Conservation (phyloP, 1,140 invertebrate species). For the Zaprionus capensis region DNA sequence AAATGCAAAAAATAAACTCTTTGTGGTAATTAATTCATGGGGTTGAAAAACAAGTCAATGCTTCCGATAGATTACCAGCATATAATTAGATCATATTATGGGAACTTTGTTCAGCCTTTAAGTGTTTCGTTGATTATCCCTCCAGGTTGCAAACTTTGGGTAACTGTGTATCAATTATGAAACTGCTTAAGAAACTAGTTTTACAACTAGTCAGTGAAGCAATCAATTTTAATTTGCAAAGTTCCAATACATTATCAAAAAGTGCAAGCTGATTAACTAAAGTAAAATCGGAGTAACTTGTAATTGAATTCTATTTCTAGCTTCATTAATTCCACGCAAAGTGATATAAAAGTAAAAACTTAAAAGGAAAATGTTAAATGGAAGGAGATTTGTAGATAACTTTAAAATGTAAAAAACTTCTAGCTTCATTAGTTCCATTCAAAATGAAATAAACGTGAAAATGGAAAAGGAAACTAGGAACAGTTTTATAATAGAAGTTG, state of each 20-base stretch:
- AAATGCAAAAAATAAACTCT: too few species aligned
- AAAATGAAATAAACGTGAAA: background rate
- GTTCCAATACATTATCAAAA: background rate
- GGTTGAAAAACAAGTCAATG: background rate
- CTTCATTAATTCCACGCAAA: background rate
- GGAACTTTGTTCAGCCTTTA: background rate
- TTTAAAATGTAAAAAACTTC: background rate
- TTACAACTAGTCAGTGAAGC: background rate
- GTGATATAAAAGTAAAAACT: background rate
- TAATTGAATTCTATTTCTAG: background rate
- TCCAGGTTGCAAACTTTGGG: background rate
- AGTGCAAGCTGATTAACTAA: background rate
- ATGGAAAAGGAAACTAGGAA: background rate
- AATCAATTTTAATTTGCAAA: constrained; percentile 1
- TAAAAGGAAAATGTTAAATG: too few species aligned
- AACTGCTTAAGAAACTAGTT: background rate
- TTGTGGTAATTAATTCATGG: too few species aligned
- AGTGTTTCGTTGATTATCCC: background rate
- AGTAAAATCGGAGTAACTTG: background rate
- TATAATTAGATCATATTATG: background rate
- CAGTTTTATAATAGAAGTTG: background rate
- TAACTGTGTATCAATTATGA: constrained; percentile 3
- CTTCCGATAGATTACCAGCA: background rate
- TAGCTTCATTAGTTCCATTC: background rate
- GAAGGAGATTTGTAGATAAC: too few species aligned